These are phyloP conservation scores for Enteromius thamalakanensis DNA, from an alignment of 2,797 vertebrate genomes.

Conservation along the genomic window DNA sequence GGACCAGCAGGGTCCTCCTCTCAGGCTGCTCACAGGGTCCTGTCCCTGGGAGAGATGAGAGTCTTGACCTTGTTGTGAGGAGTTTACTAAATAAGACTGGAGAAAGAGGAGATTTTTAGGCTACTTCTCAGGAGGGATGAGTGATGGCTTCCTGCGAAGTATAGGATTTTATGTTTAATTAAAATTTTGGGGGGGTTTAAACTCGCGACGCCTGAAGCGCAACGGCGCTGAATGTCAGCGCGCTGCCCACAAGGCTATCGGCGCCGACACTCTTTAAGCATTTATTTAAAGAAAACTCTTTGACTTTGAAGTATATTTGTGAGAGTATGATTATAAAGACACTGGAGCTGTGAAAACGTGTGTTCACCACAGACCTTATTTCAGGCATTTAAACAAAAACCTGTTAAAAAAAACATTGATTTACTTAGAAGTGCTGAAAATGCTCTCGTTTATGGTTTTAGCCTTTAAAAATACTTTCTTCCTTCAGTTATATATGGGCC, in stretches of 20 bases:
- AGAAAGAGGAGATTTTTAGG: slow-evolving; percentile 36
- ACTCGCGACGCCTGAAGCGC: too few relatives aligned
- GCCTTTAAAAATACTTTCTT: neutral
- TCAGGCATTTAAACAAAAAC: neutral
- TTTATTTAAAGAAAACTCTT: neutral
- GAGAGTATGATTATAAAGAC: neutral
- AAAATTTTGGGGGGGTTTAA: neutral
- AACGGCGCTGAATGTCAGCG: too few relatives aligned
- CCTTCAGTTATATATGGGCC: neutral
- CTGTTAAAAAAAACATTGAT: neutral
- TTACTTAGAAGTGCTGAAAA: neutral
- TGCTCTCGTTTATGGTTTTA: neutral
- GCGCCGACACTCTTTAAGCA: neutral
- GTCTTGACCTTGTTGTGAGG: slow-evolving; percentile 53
- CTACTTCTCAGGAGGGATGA: slow-evolving; percentile 36
- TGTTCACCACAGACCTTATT: neutral
- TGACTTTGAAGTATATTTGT: neutral
- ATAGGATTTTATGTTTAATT: neutral
- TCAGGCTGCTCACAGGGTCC: slow-evolving; percentile 19
- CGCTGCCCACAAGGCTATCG: too few relatives aligned
- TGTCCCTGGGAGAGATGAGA: neutral
- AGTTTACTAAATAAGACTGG: slow-evolving; percentile 41
- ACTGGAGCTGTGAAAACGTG: neutral
- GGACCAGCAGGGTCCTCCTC: slow-evolving; percentile 24
- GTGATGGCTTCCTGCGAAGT: neutral